Evolutionary conservation across 2,888 invertebrate species (phyloP).

Genomic region (Deilephila elpenor): DNA sequence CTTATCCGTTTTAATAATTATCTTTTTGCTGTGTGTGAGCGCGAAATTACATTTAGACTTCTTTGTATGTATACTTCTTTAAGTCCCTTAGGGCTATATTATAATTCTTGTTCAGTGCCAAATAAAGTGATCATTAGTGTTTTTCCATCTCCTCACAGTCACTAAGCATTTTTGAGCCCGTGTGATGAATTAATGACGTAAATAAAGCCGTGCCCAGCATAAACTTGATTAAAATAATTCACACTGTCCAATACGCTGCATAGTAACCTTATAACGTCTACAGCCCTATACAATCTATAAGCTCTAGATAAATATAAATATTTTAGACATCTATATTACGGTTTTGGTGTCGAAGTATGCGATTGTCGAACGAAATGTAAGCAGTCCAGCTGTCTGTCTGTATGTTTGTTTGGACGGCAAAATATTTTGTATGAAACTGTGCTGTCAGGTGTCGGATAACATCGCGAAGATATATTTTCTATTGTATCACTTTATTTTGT

Average conservation of each 20-base stretch:
- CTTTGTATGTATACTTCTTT: too few species aligned
- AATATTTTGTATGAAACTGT: slow-evolving; percentile 61
- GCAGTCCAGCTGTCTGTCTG: slow-evolving; percentile 70
- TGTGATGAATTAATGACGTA: too few species aligned
- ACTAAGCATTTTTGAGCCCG: too few species aligned
- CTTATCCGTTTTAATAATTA: too few species aligned
- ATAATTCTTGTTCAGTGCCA: too few species aligned
- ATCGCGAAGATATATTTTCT: neutral
- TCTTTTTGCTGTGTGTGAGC: too few species aligned
- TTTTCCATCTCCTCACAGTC: too few species aligned
- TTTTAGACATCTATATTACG: slow-evolving; percentile 69
- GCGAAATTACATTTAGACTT: too few species aligned
- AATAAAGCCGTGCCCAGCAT: too few species aligned
- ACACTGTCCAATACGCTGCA: slow-evolving; percentile 46
- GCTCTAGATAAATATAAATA: slow-evolving; percentile 82
- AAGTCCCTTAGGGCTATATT: too few species aligned
- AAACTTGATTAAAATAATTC: slow-evolving; percentile 21
- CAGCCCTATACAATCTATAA: slow-evolving; percentile 81
- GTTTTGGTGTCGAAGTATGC: slow-evolving; percentile 75
- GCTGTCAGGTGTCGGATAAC: slow-evolving; percentile 7
- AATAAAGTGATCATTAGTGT: too few species aligned
- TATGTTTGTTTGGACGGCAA: slow-evolving; percentile 79
- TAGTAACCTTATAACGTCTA: slow-evolving; percentile 53
- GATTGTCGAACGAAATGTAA: slow-evolving; percentile 65
- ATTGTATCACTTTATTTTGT: neutral